Evolutionary conservation across 2,113 vertebrate genomes (phyloP), one percentile per base, ranked within the genome.

Genomic region (Marmota monax): DNA sequence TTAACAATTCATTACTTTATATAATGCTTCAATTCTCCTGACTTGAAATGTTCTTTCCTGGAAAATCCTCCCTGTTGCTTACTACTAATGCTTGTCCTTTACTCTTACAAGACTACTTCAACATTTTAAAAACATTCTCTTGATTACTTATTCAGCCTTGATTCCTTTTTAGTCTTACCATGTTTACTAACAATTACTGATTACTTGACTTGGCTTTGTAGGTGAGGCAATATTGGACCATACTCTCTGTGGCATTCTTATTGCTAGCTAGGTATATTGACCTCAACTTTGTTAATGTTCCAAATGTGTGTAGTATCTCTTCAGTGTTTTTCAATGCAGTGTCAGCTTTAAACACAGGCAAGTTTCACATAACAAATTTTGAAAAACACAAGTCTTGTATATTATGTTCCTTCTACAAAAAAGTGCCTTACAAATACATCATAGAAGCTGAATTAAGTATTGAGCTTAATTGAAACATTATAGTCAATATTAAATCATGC

Each of bases 391-490:
- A 79, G 48, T 11, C 25, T 77, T 79, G 1, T 87, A 29, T 61
- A 16, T 82, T 90, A 93, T 84, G 42, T 84, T 72, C 94, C 51
- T 88, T 84, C 4, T 10, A 72, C 5, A 84, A 96, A 92, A 77
- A 69, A 78, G 6, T 73, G 23, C 8, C 14, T 87, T 74, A 79
- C 10, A 48, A 76, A 94, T 69, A 63, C 74, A 90, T 69, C 78
- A 14, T 48, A 84, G 51, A 5, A 84, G n/a, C 5, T 63, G 69
- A 73, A 13, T 92, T 73, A 34, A 93, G 5, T 77, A 83, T 39
- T 76, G n/a, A 89, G 53, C 39, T 96, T 92, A 90, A 90, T 61
- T 84, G 70, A 90, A 95, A 78, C 7, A 45, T n/a, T 84, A 42
- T 83, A 90, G 37, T 76, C 63, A 92, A 51, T 94, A 51, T 88